These are phyloP conservation scores for Cheilosia vernalis DNA, from an alignment of 2,888 invertebrate species.

Conservation along the genomic window DNA sequence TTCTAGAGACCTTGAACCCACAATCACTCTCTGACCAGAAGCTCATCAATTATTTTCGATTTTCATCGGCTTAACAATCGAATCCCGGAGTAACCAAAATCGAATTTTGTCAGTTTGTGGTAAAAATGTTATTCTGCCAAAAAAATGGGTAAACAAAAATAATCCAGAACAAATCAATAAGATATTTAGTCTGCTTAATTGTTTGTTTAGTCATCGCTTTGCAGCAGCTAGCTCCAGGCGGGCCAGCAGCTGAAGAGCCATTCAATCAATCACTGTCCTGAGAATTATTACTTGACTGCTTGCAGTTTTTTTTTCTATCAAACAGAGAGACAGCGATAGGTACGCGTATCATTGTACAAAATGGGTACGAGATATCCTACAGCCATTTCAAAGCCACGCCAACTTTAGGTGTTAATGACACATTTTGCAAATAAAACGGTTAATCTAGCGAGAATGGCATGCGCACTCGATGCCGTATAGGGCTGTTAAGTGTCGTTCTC, in stretches of 20 bases:
- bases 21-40: background rate
- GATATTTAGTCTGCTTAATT: conserved; percentile 52
- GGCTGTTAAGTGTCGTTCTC: conserved; percentile 9
- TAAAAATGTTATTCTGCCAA: background rate
- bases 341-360: conserved; percentile 4
- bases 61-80: conserved; percentile 6
- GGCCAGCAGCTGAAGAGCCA: conserved; percentile 48
- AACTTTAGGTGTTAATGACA: conserved; percentile 61
- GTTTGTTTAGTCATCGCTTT: conserved; percentile 22
- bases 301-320: conserved; percentile 1
- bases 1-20: conserved; percentile 32
- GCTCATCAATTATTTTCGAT: conserved; percentile 44
- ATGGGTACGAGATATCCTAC: conserved; percentile 23
- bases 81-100: conserved; percentile 9
- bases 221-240: conserved; percentile 26
- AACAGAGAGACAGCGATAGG: conserved; percentile 7
- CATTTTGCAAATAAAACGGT: conserved; percentile 56
- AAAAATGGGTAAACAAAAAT: conserved; percentile 20
- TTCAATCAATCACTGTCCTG: conserved; percentile 42
- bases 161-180: conserved; percentile 35
- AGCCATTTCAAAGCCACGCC: conserved; percentile 26
- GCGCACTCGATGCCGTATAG: conserved; percentile 3
- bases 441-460: conserved; percentile 11
- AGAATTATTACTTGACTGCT: conserved; percentile 15
- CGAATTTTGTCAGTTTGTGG: background rate